Percentiles rank a stretch among this genome's conserved stretches.
These are phyloP conservation scores for Pygoscelis adeliae DNA, from an alignment of 2,113 vertebrate species.

Conservation along the genomic window DNA sequence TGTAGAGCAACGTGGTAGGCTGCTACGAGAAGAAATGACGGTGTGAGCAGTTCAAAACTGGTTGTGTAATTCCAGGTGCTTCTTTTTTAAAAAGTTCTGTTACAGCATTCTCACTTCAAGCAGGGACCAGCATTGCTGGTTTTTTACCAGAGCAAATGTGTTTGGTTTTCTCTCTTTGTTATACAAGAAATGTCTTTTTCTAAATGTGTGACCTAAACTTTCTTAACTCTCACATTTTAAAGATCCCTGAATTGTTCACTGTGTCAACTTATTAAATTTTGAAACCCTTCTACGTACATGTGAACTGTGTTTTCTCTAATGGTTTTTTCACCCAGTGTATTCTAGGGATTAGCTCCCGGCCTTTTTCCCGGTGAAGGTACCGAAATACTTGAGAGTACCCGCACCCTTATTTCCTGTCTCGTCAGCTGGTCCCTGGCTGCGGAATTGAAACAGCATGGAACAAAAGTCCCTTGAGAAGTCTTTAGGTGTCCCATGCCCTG, in stretches of 20 bases:
- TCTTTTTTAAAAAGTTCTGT: neutral
- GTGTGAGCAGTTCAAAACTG: neutral
- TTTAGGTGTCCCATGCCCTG: neutral
- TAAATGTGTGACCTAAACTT: neutral
- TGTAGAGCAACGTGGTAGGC: neutral
- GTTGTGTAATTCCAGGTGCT: neutral
- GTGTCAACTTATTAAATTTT: neutral
- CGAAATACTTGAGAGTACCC: neutral
- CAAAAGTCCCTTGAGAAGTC: neutral
- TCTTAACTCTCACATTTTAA: neutral
- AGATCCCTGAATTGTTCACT: neutral
- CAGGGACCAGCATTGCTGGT: neutral
- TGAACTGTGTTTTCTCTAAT: neutral
- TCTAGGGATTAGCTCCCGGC: neutral
- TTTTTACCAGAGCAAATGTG: neutral
- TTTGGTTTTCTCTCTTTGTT: neutral
- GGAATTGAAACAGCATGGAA: neutral
- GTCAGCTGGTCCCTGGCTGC: neutral
- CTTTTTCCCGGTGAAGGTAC: neutral
- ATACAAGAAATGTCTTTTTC: neutral
- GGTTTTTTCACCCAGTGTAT: neutral
- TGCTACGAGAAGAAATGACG: neutral
- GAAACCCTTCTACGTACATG: neutral
- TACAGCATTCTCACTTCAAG: neutral
- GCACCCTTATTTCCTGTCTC: neutral